Evolutionary conservation across 2,888 invertebrate genomes (phyloP).

Genomic region (Mythimna ferrago): DNA sequence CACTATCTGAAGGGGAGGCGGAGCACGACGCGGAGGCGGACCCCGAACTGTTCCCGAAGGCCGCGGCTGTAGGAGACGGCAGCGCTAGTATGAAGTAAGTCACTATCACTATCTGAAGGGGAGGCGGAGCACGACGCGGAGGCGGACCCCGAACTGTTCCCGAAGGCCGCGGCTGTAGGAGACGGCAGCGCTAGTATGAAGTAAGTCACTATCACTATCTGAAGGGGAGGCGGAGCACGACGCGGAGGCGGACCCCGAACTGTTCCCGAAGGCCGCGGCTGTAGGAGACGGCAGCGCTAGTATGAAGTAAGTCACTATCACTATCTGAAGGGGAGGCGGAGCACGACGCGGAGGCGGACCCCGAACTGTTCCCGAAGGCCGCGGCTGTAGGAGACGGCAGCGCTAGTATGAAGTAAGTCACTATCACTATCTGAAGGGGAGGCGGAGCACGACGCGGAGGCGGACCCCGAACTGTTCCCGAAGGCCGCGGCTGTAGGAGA

Average conservation of each 20-base stretch:
- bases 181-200: constrained; percentile 70
- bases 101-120: background rate
- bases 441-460: too few relatives aligned
- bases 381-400: constrained; percentile 66
- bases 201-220: constrained; percentile 66
- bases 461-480: too few relatives aligned
- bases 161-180: constrained; percentile 58
- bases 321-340: too few relatives aligned
- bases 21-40: constrained; percentile 71
- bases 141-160: constrained; percentile 1
- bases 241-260: constrained; percentile 64
- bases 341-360: constrained; percentile 69
- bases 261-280: constrained; percentile 38
- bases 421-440: too few relatives aligned
- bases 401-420: constrained; percentile 71
- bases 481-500: too few relatives aligned
- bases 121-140: constrained; percentile 71
- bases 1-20: too few relatives aligned
- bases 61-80: constrained; percentile 67
- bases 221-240: constrained; percentile 61
- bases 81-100: constrained; percentile 72
- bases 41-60: constrained; percentile 1
- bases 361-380: constrained; percentile 6
- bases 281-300: constrained; percentile 65
- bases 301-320: constrained; percentile 71